These are phyloP conservation scores for Limnothrissa miodon DNA, from an alignment of 2,113 vertebrate genomes.

Conservation along the genomic window DNA sequence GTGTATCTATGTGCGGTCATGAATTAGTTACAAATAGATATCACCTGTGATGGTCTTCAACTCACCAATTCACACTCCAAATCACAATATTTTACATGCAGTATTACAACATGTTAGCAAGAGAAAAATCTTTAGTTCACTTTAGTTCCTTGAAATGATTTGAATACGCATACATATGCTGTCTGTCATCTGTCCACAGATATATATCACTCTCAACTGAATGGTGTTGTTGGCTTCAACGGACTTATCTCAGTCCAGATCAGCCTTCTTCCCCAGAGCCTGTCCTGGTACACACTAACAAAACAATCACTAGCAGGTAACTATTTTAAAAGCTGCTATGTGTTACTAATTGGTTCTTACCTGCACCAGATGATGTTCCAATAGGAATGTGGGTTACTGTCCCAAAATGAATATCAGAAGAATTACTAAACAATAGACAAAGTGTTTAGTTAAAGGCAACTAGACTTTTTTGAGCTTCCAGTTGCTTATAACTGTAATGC, in stretches of 20 bases:
- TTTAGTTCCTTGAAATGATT: background rate
- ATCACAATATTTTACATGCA: no score
- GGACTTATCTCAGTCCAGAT: background rate
- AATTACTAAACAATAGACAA: background rate
- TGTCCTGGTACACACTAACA: slow-evolving; percentile 6
- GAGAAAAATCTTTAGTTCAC: no score
- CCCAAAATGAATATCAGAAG: background rate
- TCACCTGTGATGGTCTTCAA: no score
- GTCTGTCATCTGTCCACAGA: background rate
- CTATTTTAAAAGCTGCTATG: background rate
- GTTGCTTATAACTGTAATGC: no score
- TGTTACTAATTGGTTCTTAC: background rate
- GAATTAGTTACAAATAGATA: no score
- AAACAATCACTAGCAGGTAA: slow-evolving; percentile 47
- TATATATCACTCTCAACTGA: slow-evolving; percentile 20
- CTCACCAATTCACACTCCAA: no score
- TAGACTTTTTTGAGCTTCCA: no score
- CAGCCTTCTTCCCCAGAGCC: background rate
- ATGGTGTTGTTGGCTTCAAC: slow-evolving; percentile 28
- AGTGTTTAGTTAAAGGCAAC: no score
- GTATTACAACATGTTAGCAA: no score
- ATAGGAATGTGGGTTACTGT: background rate
- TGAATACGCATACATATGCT: background rate
- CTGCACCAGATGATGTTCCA: no score
- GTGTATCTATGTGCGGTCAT: no score